phyloP scores from a whole-genome alignment of 2,113 vertebrate genomes.

The Onychorhynchus coronatus region DNA sequence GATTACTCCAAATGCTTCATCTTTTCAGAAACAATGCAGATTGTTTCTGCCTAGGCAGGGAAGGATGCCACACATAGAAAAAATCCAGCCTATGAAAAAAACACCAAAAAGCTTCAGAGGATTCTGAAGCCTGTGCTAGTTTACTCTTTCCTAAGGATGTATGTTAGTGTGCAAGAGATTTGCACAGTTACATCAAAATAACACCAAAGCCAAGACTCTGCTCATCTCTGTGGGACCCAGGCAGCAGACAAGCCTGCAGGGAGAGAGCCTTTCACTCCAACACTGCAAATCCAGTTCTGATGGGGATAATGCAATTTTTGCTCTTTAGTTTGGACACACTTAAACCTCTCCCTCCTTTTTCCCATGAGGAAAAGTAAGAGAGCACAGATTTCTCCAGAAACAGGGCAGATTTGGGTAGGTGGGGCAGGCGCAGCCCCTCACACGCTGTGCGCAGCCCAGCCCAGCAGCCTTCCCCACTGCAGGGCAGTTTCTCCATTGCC shows the following conservation, averaged over 20 bases:
- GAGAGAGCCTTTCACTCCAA: background rate
- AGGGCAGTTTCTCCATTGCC: accelerated
- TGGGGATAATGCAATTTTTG: background rate
- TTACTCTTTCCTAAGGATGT: background rate
- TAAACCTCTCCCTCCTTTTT: background rate
- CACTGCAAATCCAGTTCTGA: background rate
- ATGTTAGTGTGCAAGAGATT: background rate
- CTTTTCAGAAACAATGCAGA: background rate
- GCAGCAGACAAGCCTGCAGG: background rate
- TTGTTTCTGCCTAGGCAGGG: background rate
- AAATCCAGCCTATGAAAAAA: background rate
- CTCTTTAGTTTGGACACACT: background rate
- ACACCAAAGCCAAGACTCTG: background rate
- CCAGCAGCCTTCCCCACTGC: background rate
- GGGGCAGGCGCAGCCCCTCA: accelerated
- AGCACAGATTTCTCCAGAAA: background rate
- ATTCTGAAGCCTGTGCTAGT: background rate
- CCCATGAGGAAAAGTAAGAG: background rate
- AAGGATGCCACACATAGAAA: background rate
- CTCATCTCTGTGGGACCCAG: accelerated
- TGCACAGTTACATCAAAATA: background rate
- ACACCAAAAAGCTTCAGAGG: background rate
- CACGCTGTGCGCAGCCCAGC: background rate
- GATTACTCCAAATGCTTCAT: background rate
- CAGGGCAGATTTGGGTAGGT: accelerated